phyloP scores from a whole-genome alignment of 2,888 invertebrate genomes.

The Lathronympha strigana region DNA sequence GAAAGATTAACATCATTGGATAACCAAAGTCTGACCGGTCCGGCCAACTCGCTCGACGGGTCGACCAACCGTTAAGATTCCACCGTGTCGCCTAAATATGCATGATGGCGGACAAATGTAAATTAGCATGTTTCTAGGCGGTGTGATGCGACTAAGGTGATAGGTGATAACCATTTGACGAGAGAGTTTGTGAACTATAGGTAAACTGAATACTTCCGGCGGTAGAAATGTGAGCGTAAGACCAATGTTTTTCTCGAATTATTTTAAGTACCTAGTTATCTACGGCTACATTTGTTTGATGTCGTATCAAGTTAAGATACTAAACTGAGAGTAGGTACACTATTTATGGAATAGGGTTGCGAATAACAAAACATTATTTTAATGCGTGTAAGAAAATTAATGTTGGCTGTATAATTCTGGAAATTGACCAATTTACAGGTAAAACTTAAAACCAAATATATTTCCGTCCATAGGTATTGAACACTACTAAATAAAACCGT shows the following conservation, averaged over 20 bases:
- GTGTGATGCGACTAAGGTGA: slow-evolving; percentile 51
- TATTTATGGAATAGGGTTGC: no score
- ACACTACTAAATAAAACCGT: no score
- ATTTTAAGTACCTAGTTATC: no score
- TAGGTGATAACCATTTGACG: slow-evolving; percentile 45
- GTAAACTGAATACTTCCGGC: background rate
- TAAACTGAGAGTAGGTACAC: no score
- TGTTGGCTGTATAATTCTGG: no score
- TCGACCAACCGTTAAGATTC: slow-evolving; percentile 72
- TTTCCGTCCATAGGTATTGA: no score
- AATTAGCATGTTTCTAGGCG: slow-evolving; percentile 69
- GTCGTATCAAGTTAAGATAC: no score
- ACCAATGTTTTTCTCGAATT: no score
- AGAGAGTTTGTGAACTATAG: slow-evolving; percentile 28
- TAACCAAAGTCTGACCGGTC: slow-evolving; percentile 37
- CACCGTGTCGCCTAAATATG: slow-evolving; percentile 68
- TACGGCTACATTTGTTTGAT: background rate
- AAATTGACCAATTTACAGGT: no score
- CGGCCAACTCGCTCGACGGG: slow-evolving; percentile 49
- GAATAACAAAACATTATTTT: no score
- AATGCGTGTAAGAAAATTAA: no score
- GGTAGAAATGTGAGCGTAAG: background rate
- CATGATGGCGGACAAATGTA: slow-evolving; percentile 66
- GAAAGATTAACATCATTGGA: slow-evolving; percentile 37
- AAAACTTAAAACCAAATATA: no score